phyloP scores from a whole-genome alignment of 2,113 vertebrate genomes.

The Myxocyprinus asiaticus region DNA sequence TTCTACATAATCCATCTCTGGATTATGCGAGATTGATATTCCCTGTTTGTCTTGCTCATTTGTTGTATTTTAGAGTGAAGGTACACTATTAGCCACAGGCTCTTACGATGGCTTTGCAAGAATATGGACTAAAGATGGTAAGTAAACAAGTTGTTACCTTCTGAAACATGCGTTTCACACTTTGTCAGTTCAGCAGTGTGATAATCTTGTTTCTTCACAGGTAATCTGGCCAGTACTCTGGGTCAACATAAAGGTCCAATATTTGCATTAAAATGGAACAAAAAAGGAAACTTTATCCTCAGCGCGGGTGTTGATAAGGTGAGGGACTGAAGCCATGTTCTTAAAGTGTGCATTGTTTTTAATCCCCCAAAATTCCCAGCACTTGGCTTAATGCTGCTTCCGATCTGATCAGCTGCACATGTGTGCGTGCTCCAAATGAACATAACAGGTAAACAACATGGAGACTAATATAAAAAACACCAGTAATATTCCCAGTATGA shows the following conservation, averaged over 20 bases:
- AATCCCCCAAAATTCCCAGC: no score
- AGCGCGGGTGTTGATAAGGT: constrained; percentile 99
- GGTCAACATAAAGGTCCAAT: constrained; percentile 99
- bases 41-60: background rate
- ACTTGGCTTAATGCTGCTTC: no score
- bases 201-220: constrained; percentile 73
- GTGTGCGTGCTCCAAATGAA: no score
- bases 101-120: constrained; percentile 98
- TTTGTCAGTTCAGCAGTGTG: background rate
- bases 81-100: constrained; percentile 96
- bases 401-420: no score
- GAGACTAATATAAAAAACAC: no score
- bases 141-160: constrained; percentile 48
- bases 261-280: constrained; percentile 99
- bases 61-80: constrained; percentile 86
- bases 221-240: constrained; percentile 96
- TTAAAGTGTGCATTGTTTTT: no score
- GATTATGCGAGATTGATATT: background rate
- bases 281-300: constrained; percentile 99
- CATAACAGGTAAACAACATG: no score
- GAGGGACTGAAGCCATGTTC: constrained; percentile 51
- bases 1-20: background rate
- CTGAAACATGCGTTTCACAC: background rate
- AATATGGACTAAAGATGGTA: constrained; percentile 99
- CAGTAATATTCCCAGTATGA: no score